Evolutionary conservation across 2,888 invertebrate species (phyloP).

Genomic region (Sceliomorpha sp.): DNA sequence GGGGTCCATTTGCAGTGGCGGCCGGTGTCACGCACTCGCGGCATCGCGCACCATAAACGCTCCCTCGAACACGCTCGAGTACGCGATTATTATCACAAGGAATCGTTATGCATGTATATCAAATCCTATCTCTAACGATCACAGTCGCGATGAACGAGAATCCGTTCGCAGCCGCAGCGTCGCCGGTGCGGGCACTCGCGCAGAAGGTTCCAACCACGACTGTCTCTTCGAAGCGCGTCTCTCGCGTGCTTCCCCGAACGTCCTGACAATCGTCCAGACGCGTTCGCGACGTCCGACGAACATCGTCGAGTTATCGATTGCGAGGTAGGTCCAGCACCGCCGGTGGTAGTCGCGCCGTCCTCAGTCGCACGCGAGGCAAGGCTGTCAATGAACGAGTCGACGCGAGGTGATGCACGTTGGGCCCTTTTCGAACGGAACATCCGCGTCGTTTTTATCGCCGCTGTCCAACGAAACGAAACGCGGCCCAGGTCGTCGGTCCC

Average conservation of each 20-base stretch:
- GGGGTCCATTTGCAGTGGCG: slow-evolving; percentile 2
- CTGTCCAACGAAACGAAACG: background rate
- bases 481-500: no score
- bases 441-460: background rate
- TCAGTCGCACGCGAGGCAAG: slow-evolving; percentile 19
- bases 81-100: slow-evolving; percentile 43
- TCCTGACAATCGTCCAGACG: slow-evolving; percentile 41
- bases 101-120: slow-evolving; percentile 28
- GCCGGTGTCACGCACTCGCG: slow-evolving; percentile 12
- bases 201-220: no score
- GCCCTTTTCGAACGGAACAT: no score
- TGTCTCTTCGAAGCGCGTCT: no score
- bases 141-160: slow-evolving; percentile 36
- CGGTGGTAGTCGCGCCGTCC: slow-evolving; percentile 3
- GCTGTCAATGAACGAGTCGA: slow-evolving; percentile 1
- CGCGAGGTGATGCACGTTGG: slow-evolving; percentile 15
- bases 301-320: slow-evolving; percentile 39
- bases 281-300: slow-evolving; percentile 40
- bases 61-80: background rate
- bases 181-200: slow-evolving; percentile 22
- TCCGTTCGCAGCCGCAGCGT: slow-evolving; percentile 6
- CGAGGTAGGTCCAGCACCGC: slow-evolving; percentile 25
- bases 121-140: slow-evolving; percentile 39
- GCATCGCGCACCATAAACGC: slow-evolving; percentile 3
- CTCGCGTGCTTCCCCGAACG: no score